phyloP scores from a whole-genome alignment of 1,140 invertebrate genomes.

The Druon quercuslanigerum region DNA sequence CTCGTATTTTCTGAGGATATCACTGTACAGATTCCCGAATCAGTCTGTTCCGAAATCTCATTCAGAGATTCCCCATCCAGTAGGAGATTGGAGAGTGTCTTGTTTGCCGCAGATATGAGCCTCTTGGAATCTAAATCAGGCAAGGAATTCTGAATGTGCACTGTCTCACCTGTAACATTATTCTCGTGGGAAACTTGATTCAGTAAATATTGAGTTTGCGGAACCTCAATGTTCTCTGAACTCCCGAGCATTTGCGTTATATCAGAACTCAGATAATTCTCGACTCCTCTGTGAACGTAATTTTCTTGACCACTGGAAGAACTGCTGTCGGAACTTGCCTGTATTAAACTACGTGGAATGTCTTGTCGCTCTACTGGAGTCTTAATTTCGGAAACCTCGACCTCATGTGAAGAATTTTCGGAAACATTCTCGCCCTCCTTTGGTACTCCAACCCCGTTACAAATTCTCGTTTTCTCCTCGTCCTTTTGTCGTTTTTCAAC shows the following conservation, averaged over 20 bases:
- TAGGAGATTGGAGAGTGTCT: conserved; percentile 79
- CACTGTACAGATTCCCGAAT: conserved; percentile 82
- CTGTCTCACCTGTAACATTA: conserved; percentile 59
- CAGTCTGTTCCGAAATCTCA: conserved; percentile 78
- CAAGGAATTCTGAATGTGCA: conserved; percentile 72
- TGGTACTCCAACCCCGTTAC: background rate
- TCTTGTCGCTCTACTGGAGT: background rate
- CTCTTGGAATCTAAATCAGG: conserved; percentile 75
- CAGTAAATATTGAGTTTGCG: conserved; percentile 68
- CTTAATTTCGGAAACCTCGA: background rate
- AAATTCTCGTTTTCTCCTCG: background rate
- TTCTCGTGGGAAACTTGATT: conserved; percentile 70
- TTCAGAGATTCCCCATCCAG: conserved; percentile 72
- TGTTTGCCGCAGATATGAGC: conserved; percentile 81
- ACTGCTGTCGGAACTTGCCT: conserved; percentile 8
- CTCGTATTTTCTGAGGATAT: conserved; percentile 81
- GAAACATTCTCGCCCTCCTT: background rate
- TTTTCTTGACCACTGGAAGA: conserved; percentile 21
- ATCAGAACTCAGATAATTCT: conserved; percentile 52
- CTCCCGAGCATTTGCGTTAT: conserved; percentile 58
- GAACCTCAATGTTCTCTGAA: conserved; percentile 59
- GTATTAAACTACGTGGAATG: conserved; percentile 13
- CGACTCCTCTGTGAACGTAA: conserved; percentile 33
- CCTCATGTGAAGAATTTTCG: background rate
- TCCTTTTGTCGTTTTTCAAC: conserved; percentile 22